Evolutionary conservation across 2,888 invertebrate genomes (phyloP), one percentile per base, ranked within the genome.

Genomic region (Pomacea canaliculata): DNA sequence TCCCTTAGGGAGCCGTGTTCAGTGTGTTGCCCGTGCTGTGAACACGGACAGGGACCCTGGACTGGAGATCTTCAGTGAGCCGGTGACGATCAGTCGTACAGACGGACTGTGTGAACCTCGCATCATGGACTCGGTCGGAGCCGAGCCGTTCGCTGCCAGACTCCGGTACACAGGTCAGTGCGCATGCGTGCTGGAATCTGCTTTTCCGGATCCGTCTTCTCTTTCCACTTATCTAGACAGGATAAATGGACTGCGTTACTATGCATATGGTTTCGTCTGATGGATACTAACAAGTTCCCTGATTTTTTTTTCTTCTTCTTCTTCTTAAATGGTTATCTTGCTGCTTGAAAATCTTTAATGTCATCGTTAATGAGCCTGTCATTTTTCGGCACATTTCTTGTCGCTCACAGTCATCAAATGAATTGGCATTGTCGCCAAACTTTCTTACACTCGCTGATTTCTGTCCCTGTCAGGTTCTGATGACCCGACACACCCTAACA

Each of bases 71-170:
- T 81, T 83, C 71, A 91, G 91, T 78, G 71, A 78, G 12, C 76
- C 85, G 0, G 85, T 87, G 12, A 87, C 85, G 8, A 81, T 91
- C 46, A 85, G 83, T 73, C 77, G 74, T 10, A 78, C 80, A 13
- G 82, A 82, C 51, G 88, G 88, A 23, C 73, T 90, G n/a, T 91
- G 91, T 81, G 81, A 84, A 37, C 87, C 90, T 0, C 81, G 85
- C 19, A 71, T 81, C 12, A 78, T 80, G 70, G 86, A 85, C 12
- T 82, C 87, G 9, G 83, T 89, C 12, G 90, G 90, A 13, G 90
- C 89, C 8, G 89, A 90, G 59, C 90, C 91, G 0, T 91, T 90
- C 81, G 86, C 89, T 10, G 88, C 91, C 18, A 89, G 84, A 76
- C 81, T 91, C 68, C 80, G 86, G 78, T 91, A 91, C 81, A 89